phyloP scores from a whole-genome alignment of 2,113 vertebrate species.

The Bettongia penicillata region DNA sequence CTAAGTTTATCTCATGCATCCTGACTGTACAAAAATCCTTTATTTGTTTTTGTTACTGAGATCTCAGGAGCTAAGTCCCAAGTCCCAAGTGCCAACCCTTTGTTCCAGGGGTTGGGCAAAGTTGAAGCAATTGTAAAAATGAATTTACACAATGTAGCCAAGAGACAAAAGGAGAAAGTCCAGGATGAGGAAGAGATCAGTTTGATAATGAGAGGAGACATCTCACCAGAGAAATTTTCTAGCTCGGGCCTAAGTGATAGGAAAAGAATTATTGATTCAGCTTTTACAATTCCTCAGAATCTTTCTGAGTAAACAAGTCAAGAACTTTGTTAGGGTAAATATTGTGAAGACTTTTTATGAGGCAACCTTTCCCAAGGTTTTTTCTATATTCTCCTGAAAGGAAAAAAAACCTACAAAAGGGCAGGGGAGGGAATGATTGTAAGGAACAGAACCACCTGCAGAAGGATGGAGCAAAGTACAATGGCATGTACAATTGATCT shows the following conservation, averaged over 20 bases:
- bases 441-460: neutral
- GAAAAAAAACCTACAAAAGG: neutral
- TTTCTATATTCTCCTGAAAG: neutral
- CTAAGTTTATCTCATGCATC: no score
- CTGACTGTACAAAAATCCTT: no score
- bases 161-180: no score
- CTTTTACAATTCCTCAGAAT: neutral
- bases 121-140: no score
- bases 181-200: no score
- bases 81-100: no score
- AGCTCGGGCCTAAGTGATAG: neutral
- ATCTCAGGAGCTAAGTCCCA: no score
- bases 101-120: no score
- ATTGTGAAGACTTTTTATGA: neutral
- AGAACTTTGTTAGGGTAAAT: neutral
- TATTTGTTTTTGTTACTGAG: no score
- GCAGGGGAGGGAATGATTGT: neutral
- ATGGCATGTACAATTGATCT: neutral
- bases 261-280: neutral
- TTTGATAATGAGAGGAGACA: no score
- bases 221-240: no score
- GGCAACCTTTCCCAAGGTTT: neutral
- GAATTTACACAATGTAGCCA: no score
- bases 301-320: neutral
- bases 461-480: neutral